A percentile compares a stretch with the other conserved stretches of the same genome.
These are phyloP conservation scores for Tachyglossus aculeatus DNA, from an alignment of 2,797 vertebrate species.

Conservation along the genomic window DNA sequence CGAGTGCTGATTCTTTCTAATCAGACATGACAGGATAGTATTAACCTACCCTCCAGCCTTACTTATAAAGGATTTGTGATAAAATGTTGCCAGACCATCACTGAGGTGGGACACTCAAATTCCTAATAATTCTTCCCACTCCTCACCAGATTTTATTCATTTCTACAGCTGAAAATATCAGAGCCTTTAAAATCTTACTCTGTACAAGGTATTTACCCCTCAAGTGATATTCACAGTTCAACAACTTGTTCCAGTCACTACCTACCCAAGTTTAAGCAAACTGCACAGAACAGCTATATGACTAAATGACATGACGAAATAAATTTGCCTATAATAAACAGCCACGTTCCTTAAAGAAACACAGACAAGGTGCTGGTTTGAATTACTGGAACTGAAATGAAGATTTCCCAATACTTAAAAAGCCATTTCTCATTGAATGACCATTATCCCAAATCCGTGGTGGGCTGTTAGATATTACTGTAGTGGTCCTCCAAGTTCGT, in stretches of 20 bases:
- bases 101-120: not conserved
- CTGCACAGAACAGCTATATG: no score
- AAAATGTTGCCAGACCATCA: not conserved
- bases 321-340: no score
- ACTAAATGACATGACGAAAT: no score
- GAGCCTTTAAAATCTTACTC: constrained; percentile 5
- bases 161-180: constrained; percentile 16
- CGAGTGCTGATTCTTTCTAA: not conserved
- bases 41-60: not conserved
- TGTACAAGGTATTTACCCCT: not conserved
- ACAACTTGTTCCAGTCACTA: constrained; percentile 9
- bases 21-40: not conserved
- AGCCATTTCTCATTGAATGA: no score
- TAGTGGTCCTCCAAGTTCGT: no score
- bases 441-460: no score
- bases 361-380: no score
- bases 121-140: not conserved
- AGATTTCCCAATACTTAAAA: no score
- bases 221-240: constrained; percentile 2
- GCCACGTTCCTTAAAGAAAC: no score
- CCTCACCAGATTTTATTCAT: not conserved
- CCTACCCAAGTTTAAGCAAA: no score
- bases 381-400: no score
- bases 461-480: no score
- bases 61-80: not conserved